Evolutionary conservation across 1,140 invertebrate species (phyloP), one percentile per base, ranked within the genome.

Genomic region (Drosophila virilis): DNA sequence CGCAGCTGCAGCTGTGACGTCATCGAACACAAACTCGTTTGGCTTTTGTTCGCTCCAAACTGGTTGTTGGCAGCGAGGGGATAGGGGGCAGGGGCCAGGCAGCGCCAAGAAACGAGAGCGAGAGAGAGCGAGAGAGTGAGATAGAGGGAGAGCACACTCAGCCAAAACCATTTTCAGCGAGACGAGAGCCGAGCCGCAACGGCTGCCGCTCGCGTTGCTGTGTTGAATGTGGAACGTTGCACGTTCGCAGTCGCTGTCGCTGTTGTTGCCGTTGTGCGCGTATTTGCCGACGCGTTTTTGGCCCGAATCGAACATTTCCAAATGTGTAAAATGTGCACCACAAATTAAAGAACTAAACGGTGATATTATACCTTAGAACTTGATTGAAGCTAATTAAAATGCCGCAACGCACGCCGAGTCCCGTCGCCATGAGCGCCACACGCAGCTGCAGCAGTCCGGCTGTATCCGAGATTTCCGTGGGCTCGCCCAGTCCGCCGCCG

Each of bases 401-500:
- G 80, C 85, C 84, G 38, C 79, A 89, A 73, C 78, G 81, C 40
- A 78, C 84, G n/a, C 75, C 68, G 22, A 89, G 85, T 60, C 85
- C 78, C 8, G 57, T 52, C 12, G 61, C 62, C 37, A 46, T 54
- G 48, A 43, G 54, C n/a, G 55, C 61, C 32, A 22, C 67, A 48
- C 83, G 69, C 37, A 71, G 62, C 42, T 78, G 74, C 69, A 80
- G 71, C 58, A 91, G 88, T 79, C 88, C 91, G n/a, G 86, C 89
- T 12, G 74, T 90, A 10, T 92, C 91, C 22, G 91, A 92, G 64
- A 92, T 92, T 32, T 92, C 91, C 2, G 91, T 92, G 48, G 91
- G 91, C 2, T 85, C 91, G 5, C 91, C 91, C 15, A 91, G 89
- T 64, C 91, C 91, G 2, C 91, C 91, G 12, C 79, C 89, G 22